Evolutionary conservation across 1,140 invertebrate genomes (phyloP).

Genomic region (Limonius californicus): DNA sequence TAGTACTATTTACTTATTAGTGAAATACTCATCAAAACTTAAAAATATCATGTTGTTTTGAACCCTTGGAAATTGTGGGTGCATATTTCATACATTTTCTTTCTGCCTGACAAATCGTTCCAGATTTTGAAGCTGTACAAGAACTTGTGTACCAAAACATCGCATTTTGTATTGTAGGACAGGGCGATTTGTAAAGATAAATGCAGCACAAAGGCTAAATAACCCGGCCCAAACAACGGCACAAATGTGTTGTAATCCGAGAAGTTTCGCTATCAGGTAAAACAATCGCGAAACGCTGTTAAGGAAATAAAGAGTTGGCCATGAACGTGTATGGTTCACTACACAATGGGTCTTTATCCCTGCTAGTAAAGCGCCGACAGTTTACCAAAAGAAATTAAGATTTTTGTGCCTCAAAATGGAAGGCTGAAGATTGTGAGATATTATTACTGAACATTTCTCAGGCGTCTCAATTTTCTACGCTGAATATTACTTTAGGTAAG

Average conservation of each 20-base stretch:
- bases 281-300: constrained; percentile 14
- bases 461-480: constrained; percentile 1
- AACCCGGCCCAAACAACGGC: constrained; percentile 14
- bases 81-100: too few species aligned
- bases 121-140: too few species aligned
- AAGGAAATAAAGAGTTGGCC: constrained; percentile 7
- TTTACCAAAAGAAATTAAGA: background rate
- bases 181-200: constrained; percentile 20
- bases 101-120: too few species aligned
- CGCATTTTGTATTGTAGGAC: too few species aligned
- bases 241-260: constrained; percentile 21
- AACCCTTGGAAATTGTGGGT: too few species aligned
- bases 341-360: constrained; percentile 11
- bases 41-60: too few species aligned
- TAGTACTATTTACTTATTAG: too few species aligned
- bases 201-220: constrained; percentile 16
- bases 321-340: constrained; percentile 3
- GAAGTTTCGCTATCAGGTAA: constrained; percentile 21
- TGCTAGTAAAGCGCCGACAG: background rate
- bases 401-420: background rate
- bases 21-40: too few species aligned
- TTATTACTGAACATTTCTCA: background rate
- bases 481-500: too few species aligned
- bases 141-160: too few species aligned
- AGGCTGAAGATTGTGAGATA: background rate